A percentile compares a stretch with the other conserved stretches of the same genome.
Conservation (phyloP, 2,888 invertebrate species). For the Pachydiplax longipennis region DNA sequence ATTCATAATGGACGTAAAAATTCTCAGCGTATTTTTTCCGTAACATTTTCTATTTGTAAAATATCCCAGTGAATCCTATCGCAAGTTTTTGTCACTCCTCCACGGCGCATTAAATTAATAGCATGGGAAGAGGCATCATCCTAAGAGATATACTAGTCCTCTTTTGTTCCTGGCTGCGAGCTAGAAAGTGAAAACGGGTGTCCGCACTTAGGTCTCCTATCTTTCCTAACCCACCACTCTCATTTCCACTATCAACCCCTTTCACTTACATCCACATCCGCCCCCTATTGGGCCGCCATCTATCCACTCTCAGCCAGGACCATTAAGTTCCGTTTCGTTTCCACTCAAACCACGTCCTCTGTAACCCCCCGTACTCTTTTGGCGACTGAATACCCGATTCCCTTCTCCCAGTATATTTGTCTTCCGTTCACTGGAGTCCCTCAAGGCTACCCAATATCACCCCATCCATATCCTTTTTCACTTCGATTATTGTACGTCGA, state of each 20-base stretch:
- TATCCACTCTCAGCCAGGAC: not conserved
- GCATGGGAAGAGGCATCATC: no score
- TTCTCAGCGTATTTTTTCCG: no score
- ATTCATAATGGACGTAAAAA: no score
- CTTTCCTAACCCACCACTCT: not conserved
- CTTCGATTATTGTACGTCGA: not conserved
- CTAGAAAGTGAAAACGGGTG: conserved; percentile 36
- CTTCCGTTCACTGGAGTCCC: not conserved
- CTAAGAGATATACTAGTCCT: no score
- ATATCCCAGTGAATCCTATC: no score
- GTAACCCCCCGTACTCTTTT: not conserved
- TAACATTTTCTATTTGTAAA: no score
- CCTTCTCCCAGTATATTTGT: not conserved
- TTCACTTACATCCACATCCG: not conserved
- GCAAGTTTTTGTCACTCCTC: no score
- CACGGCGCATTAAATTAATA: no score
- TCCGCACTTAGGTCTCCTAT: not conserved
- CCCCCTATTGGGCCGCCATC: not conserved
- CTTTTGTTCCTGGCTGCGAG: not conserved
- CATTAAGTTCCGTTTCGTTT: not conserved
- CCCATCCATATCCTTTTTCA: not conserved
- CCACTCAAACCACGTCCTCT: not conserved
- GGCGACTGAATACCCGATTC: not conserved
- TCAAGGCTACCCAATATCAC: not conserved
- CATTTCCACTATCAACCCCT: not conserved